Evolutionary conservation across 2,113 vertebrate genomes (phyloP).

Genomic region (Delphinus delphis): DNA sequence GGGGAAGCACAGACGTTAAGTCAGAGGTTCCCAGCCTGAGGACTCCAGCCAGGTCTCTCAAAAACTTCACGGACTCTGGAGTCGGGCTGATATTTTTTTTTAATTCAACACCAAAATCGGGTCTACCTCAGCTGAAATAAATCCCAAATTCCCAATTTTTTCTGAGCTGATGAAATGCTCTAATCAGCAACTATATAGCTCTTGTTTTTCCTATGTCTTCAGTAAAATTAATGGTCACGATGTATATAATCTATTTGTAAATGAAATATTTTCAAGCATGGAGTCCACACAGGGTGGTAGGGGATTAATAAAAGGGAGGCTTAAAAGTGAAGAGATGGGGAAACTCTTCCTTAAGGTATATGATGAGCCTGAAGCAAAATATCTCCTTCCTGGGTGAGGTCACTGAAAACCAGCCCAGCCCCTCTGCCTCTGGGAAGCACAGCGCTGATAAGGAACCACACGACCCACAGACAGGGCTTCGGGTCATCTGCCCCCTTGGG

Average conservation of each 20-base stretch:
- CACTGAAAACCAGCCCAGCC: not conserved
- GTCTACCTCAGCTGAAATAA: not conserved
- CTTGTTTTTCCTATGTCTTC: not conserved
- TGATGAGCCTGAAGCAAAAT: not conserved
- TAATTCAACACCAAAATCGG: not conserved
- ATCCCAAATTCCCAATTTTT: not conserved
- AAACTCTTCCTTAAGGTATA: not conserved
- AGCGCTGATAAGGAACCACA: not conserved
- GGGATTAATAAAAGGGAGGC: not conserved
- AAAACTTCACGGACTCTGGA: not conserved
- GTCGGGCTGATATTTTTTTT: not conserved
- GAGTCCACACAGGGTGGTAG: not conserved
- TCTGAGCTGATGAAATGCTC: not conserved
- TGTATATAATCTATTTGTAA: not conserved
- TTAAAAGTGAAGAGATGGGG: not conserved
- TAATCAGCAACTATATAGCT: not conserved
- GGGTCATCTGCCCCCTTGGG: not conserved
- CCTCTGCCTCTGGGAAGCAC: not conserved
- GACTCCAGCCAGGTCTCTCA: not conserved
- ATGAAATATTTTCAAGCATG: not conserved
- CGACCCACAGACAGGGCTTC: accelerated
- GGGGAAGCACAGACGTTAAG: not conserved
- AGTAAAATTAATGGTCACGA: not conserved
- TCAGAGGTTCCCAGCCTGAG: not conserved
- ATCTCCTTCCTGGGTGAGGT: not conserved